Base-by-base conservation (phyloP, 2,797 vertebrate species). In the Pipistrellus kuhlii region DNA sequence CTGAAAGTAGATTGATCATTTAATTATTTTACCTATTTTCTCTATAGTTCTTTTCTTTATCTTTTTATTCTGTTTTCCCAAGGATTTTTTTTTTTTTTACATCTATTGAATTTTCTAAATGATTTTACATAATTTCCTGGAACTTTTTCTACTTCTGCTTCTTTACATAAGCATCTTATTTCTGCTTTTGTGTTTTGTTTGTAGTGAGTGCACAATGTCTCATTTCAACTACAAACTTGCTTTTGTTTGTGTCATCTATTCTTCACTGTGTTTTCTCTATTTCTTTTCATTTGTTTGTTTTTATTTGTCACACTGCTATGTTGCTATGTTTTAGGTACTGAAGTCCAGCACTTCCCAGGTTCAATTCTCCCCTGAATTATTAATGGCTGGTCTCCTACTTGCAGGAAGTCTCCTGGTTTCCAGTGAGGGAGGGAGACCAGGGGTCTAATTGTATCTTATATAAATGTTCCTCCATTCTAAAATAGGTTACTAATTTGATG, bases 91-190 rank as follows among this genome's bases (percentile, higher is more conserved):
- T 35, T 35, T 83, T 35, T 35, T 81, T n/a, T 48, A 76, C 4
- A 80, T 32, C 41, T 48, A 86, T 6, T 86, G 20, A n/a, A 38
- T 53, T 62, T 87, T 85, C 20, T 73, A 35, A 78, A 62, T 78
- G 8, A 73, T 38, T 89, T 91, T 32, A 83, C 48, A 88, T 83
- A 51, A 46, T 73, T 83, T 90, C 25, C 17, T 55, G 51, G 27
- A 68, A 84, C 14, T 44, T 62, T 80, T 84, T 55, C 38, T 78
- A 44, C 38, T 83, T 88, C 25, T 85, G 21, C 14, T 69, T 91
- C 69, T 89, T 85, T 51, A 91, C 15, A 85, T 30, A 68, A 88
- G 21, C n/a, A 88, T 78, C 30, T 75, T 59, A 51, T 6, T 80
- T 44, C 69, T 55, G 14, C 21, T 76, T 75, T 81, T 59, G 10